Conservation (phyloP, 2,113 vertebrate genomes). For the Miniopterus natalensis region DNA sequence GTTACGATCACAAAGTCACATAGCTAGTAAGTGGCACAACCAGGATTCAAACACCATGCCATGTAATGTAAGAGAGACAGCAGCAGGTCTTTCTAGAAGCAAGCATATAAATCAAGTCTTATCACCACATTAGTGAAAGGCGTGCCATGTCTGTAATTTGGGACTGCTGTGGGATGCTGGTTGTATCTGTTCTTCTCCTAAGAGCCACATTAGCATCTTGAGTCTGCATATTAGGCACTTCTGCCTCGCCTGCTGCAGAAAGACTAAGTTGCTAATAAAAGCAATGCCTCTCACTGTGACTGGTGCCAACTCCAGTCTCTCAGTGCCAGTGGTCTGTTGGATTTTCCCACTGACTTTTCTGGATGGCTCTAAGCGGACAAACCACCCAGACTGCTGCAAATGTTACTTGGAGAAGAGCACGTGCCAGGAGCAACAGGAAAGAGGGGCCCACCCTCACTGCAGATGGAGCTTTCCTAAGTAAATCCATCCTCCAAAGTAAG, state of each 20-base stretch:
- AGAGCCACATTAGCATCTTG: not conserved
- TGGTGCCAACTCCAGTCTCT: conserved; percentile 67
- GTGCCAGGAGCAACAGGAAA: conserved; percentile 81
- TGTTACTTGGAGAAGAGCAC: conserved; percentile 56
- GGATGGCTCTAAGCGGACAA: conserved; percentile 75
- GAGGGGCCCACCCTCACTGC: conserved; percentile 77
- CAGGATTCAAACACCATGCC: not conserved
- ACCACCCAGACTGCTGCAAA: conserved; percentile 81
- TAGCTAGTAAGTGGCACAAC: not conserved
- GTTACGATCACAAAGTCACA: not conserved
- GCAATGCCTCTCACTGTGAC: conserved; percentile 61
- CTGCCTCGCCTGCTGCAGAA: not conserved
- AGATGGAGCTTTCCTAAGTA: conserved; percentile 73
- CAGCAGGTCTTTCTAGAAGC: not conserved
- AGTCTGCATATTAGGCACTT: not conserved
- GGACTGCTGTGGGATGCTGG: not conserved
- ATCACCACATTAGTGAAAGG: not conserved
- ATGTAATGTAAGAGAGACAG: not conserved
- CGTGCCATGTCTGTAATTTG: not conserved
- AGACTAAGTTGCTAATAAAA: conserved; percentile 76
- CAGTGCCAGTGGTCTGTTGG: conserved; percentile 75
- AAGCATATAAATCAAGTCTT: not conserved
- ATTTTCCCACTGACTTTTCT: conserved; percentile 79
- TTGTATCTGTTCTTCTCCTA: no score
- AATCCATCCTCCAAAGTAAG: conserved; percentile 74